Conservation (phyloP, 2,113 vertebrate genomes). For the Brachyhypopomus occidentalis region DNA sequence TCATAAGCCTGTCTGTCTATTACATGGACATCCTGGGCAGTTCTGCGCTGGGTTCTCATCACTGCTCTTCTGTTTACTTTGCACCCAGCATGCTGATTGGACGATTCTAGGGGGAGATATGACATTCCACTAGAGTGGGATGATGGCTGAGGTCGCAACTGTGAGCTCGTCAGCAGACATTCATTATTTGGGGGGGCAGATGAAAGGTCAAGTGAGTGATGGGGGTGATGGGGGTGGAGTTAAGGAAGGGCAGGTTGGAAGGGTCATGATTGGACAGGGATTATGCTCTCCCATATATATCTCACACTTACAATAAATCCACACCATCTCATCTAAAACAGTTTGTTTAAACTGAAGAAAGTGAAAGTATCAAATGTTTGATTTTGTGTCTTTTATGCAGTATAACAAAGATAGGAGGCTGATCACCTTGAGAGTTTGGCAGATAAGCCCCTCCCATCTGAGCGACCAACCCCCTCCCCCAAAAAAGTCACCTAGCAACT, state of each 20-base stretch:
- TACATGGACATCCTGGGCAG: slow-evolving; percentile 74
- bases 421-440: slow-evolving; percentile 58
- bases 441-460: no score
- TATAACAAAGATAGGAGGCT: slow-evolving; percentile 65
- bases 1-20: slow-evolving; percentile 79
- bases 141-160: slow-evolving; percentile 66
- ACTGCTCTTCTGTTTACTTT: slow-evolving; percentile 74
- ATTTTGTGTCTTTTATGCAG: slow-evolving; percentile 71
- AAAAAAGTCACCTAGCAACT: slow-evolving; percentile 54
- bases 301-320: slow-evolving; percentile 79
- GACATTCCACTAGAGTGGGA: slow-evolving; percentile 73
- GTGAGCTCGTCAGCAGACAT: slow-evolving; percentile 76
- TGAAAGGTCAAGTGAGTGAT: slow-evolving; percentile 73
- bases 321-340: slow-evolving; percentile 76
- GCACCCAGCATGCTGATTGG: slow-evolving; percentile 79
- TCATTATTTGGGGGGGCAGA: slow-evolving; percentile 77
- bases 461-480: slow-evolving; percentile 39
- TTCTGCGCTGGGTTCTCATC: slow-evolving; percentile 56
- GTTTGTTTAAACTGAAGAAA: slow-evolving; percentile 77
- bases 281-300: slow-evolving; percentile 76
- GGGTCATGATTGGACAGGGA: slow-evolving; percentile 76
- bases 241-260: slow-evolving; percentile 33
- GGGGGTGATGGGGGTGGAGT: slow-evolving; percentile 49
- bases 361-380: slow-evolving; percentile 77
- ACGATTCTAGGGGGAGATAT: slow-evolving; percentile 72